phyloP scores from a whole-genome alignment of 2,888 invertebrate genomes.

The Enoplolaimus lenunculus region DNA sequence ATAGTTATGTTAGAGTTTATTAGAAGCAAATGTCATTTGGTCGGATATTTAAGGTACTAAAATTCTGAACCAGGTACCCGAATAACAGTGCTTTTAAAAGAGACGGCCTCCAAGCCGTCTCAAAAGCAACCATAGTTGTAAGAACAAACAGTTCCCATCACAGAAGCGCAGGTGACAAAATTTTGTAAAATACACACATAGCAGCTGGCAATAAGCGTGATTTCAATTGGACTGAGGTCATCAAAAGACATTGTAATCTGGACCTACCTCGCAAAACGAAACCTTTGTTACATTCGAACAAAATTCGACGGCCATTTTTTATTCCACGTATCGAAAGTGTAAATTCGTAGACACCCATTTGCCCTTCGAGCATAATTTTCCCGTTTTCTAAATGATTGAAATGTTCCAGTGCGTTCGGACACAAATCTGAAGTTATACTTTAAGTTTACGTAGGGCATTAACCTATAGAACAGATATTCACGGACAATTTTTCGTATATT shows the following conservation, averaged over 20 bases:
- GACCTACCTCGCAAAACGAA: slow-evolving; percentile 37
- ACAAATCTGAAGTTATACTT: slow-evolving; percentile 29
- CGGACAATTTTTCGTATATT: no score
- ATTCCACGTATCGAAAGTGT: slow-evolving; percentile 40
- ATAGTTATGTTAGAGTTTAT: no score
- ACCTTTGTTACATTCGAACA: slow-evolving; percentile 40
- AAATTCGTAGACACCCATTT: slow-evolving; percentile 45
- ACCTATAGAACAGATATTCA: no score
- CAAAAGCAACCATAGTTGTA: no score
- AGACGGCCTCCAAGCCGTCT: no score
- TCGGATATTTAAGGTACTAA: no score
- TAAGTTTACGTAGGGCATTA: neutral
- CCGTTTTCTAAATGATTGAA: slow-evolving; percentile 40
- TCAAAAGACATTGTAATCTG: no score
- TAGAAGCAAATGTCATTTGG: no score
- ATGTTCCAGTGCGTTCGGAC: slow-evolving; percentile 34
- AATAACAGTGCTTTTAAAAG: no score
- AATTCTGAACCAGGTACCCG: no score
- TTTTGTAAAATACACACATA: neutral
- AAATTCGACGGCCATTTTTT: slow-evolving; percentile 35
- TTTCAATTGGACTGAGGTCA: no score
- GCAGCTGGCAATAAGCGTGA: no score
- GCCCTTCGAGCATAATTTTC: slow-evolving; percentile 41
- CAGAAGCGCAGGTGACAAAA: neutral
- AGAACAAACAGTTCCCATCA: neutral